Percentiles rank a stretch among this genome's conserved stretches.
Conservation (phyloP, 2,888 invertebrate species). For the Iphiclides podalirius region DNA sequence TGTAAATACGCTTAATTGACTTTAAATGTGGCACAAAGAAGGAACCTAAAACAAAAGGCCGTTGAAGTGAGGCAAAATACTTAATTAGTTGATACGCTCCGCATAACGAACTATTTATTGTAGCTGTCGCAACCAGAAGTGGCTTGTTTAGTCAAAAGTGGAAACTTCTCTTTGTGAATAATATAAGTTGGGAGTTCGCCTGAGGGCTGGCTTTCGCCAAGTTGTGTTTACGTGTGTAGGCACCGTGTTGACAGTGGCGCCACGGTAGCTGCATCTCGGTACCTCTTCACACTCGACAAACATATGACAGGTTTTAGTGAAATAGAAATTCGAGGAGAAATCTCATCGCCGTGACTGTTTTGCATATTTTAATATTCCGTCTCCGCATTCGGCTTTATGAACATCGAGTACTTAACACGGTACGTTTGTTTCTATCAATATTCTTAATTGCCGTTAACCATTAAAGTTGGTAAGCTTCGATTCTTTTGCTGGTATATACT, state of each 20-base stretch:
- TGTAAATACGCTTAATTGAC: too few species aligned
- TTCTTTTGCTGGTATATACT: background rate
- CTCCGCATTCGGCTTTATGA: conserved; percentile 21
- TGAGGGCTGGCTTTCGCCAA: conserved; percentile 50
- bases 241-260: conserved; percentile 45
- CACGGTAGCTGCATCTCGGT: conserved; percentile 26
- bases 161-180: conserved; percentile 54
- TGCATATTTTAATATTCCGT: conserved; percentile 39
- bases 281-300: conserved; percentile 32
- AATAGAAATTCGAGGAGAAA: conserved; percentile 57
- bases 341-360: conserved; percentile 36
- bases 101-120: conserved; percentile 31
- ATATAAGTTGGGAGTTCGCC: conserved; percentile 47
- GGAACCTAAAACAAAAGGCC: too few species aligned
- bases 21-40: too few species aligned
- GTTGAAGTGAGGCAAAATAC: too few species aligned
- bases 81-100: conserved; percentile 24
- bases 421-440: background rate
- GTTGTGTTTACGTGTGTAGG: conserved; percentile 52
- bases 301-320: conserved; percentile 51
- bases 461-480: background rate
- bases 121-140: conserved; percentile 42
- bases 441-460: background rate
- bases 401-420: background rate
- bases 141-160: conserved; percentile 51